Evolutionary conservation across 2,113 vertebrate species (phyloP).

Genomic region (Nothocercus julius): DNA sequence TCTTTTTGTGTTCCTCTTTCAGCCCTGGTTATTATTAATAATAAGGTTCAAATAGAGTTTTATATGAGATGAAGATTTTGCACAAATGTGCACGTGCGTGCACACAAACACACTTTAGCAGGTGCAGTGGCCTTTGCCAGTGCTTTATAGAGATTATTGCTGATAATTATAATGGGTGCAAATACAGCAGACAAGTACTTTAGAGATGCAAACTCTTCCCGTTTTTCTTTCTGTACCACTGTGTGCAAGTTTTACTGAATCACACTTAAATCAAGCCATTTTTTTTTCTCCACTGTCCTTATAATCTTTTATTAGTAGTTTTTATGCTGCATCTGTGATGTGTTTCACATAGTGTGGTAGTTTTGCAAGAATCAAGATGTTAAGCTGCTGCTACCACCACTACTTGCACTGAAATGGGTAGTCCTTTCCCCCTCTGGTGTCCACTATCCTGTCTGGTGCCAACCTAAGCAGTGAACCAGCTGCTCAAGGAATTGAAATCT

Average conservation of each 20-base stretch:
- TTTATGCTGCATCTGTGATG: neutral
- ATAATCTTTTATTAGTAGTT: neutral
- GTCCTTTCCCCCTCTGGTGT: neutral
- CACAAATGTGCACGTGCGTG: too few relatives aligned
- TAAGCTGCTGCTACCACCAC: neutral
- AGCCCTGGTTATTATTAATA: neutral
- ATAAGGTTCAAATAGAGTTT: neutral
- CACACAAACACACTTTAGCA: accelerated
- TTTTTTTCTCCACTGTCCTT: neutral
- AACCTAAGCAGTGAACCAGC: neutral
- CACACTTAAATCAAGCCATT: accelerated
- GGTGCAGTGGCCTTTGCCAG: neutral
- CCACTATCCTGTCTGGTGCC: neutral
- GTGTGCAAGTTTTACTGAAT: neutral
- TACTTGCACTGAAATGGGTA: neutral
- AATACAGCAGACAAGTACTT: accelerated
- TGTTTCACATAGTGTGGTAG: neutral
- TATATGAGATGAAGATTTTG: neutral
- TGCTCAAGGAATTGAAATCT: neutral
- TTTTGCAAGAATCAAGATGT: neutral
- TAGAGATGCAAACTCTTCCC: neutral
- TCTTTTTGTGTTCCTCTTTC: neutral
- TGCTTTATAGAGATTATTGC: neutral
- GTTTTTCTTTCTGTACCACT: neutral
- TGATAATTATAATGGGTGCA: neutral